A percentile compares a stretch with the other conserved stretches of the same genome.
phyloP scores from a whole-genome alignment of 2,888 invertebrate species.

The Beris morrisii region DNA sequence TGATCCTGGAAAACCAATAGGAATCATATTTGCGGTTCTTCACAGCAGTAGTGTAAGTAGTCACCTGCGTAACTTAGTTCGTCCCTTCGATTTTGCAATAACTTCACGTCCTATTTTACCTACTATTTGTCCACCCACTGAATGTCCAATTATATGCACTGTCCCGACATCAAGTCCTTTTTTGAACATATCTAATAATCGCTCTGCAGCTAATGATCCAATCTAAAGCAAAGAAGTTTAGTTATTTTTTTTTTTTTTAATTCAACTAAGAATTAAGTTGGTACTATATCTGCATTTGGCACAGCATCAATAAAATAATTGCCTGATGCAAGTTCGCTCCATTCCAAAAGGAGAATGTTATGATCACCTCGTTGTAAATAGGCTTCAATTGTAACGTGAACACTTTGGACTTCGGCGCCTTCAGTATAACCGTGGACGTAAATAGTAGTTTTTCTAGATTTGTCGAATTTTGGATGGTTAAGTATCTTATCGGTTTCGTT shows the following conservation, averaged over 20 bases:
- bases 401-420: constrained; percentile 61
- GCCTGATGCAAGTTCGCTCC: constrained; percentile 54
- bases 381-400: constrained; percentile 57
- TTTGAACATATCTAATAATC: constrained; percentile 45
- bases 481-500: constrained; percentile 8
- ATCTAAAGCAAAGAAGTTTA: constrained; percentile 41
- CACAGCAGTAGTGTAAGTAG: neutral
- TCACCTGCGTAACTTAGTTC: constrained; percentile 36
- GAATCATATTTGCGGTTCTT: too few species aligned
- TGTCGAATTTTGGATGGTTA: constrained; percentile 19
- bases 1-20: constrained; percentile 32
- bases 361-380: constrained; percentile 50
- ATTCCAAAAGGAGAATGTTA: constrained; percentile 52
- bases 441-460: constrained; percentile 56
- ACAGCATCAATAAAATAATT: constrained; percentile 55
- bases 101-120: constrained; percentile 40
- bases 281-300: constrained; percentile 50
- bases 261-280: neutral
- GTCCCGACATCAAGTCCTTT: constrained; percentile 38
- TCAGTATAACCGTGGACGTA: constrained; percentile 66
- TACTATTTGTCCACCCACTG: constrained; percentile 41
- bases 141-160: constrained; percentile 42
- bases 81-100: constrained; percentile 34
- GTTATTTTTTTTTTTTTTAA: neutral
- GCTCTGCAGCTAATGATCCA: constrained; percentile 44